A percentile compares a stretch with the other conserved stretches of the same genome.
phyloP scores from a whole-genome alignment of 2,888 invertebrate species.

The Nomada ruficornis region DNA sequence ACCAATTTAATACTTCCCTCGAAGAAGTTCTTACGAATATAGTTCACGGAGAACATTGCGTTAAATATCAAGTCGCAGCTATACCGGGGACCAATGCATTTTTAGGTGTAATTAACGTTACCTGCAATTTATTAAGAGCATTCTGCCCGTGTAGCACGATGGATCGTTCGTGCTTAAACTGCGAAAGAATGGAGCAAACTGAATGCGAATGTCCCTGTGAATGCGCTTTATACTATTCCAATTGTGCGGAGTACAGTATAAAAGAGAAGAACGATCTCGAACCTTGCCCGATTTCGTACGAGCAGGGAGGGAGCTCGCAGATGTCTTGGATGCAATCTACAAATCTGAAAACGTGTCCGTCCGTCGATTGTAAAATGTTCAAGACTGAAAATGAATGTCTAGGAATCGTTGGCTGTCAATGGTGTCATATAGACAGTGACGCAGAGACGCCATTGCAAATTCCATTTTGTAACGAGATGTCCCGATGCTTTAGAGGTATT shows the following conservation, averaged over 20 bases:
- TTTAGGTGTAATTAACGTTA: constrained; percentile 94
- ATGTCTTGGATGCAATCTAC: constrained; percentile 81
- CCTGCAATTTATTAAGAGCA: constrained; percentile 91
- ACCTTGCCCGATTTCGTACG: constrained; percentile 77
- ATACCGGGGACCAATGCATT: constrained; percentile 95
- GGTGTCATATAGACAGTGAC: constrained; percentile 94
- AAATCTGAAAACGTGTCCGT: constrained; percentile 88
- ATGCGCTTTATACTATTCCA: constrained; percentile 88
- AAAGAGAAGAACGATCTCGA: constrained; percentile 71
- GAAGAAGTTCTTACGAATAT: constrained; percentile 92
- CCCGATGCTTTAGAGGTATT: constrained; percentile 94
- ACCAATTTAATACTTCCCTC: constrained; percentile 93
- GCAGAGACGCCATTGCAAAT: constrained; percentile 88
- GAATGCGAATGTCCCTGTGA: constrained; percentile 98
- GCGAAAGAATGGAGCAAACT: constrained; percentile 96
- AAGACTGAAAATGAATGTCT: constrained; percentile 88
- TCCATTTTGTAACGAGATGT: constrained; percentile 93
- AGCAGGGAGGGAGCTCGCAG: constrained; percentile 78
- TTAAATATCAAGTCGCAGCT: constrained; percentile 92
- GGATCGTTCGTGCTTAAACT: constrained; percentile 95
- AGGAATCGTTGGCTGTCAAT: constrained; percentile 93
- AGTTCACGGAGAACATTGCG: constrained; percentile 94
- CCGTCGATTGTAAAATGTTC: constrained; percentile 89
- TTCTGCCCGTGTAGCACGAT: constrained; percentile 97
- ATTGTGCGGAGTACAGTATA: constrained; percentile 81